Conservation (phyloP, 2,113 vertebrate species). For the Oncorhynchus mykiss region DNA sequence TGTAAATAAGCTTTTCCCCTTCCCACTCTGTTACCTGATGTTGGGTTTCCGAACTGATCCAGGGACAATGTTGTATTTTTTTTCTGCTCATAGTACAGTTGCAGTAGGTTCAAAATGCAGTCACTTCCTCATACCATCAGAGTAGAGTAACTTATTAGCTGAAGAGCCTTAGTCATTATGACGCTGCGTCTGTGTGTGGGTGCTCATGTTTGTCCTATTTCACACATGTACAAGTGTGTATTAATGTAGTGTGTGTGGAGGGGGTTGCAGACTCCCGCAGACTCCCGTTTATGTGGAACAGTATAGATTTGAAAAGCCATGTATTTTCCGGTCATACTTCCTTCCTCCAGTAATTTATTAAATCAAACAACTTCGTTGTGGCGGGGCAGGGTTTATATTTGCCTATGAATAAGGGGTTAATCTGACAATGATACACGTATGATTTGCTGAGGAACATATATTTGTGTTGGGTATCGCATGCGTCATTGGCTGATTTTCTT, state of each 20-base stretch:
- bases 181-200: background rate
- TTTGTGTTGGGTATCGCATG: background rate
- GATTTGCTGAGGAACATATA: background rate
- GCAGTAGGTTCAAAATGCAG: background rate
- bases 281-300: background rate
- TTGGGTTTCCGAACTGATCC: too few relatives aligned
- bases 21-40: too few relatives aligned
- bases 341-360: too few relatives aligned
- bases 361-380: too few relatives aligned
- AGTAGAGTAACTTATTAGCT: slow-evolving; percentile 25
- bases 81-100: background rate
- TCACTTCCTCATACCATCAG: slow-evolving; percentile 38
- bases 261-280: background rate
- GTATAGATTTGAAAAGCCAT: background rate
- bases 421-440: background rate
- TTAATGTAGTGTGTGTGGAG: background rate
- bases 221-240: too few relatives aligned
- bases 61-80: too few relatives aligned
- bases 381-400: too few relatives aligned
- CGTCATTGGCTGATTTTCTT: background rate
- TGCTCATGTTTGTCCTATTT: background rate
- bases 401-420: background rate
- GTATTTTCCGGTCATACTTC: too few relatives aligned
- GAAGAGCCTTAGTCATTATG: slow-evolving; percentile 33
- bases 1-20: too few relatives aligned